Conservation (phyloP, 2,113 vertebrate species). For the Calonectris borealis region DNA sequence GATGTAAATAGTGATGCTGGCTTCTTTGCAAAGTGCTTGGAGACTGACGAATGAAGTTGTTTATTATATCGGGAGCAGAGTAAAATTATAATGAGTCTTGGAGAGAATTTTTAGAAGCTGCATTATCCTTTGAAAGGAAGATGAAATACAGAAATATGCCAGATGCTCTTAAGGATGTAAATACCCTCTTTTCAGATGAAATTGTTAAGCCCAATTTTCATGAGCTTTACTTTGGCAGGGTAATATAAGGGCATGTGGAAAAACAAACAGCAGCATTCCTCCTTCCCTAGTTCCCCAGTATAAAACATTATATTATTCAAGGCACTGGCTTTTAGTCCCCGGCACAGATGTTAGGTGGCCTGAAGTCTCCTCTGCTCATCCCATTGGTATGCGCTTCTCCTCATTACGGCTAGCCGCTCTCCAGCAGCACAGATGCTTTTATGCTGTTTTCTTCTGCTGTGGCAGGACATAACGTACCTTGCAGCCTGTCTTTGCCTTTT, state of each 20-base stretch:
- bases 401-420: background rate
- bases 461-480: background rate
- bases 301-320: background rate
- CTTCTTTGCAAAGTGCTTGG: background rate
- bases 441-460: background rate
- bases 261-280: background rate
- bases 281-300: background rate
- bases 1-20: background rate
- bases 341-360: background rate
- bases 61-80: background rate
- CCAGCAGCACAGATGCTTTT: background rate
- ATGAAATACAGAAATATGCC: background rate
- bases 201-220: background rate
- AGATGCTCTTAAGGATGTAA: background rate
- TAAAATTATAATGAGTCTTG: background rate
- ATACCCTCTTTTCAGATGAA: background rate
- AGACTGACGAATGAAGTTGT: background rate
- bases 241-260: background rate
- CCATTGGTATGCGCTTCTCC: background rate
- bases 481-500: background rate
- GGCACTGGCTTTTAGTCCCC: background rate
- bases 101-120: constrained; percentile 22
- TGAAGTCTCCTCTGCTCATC: background rate
- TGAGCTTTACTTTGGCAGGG: background rate
- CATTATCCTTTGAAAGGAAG: background rate